Percentiles rank a stretch among this genome's conserved stretches.
phyloP scores from a whole-genome alignment of 2,888 invertebrate species.

The Alloplasta piceator region DNA sequence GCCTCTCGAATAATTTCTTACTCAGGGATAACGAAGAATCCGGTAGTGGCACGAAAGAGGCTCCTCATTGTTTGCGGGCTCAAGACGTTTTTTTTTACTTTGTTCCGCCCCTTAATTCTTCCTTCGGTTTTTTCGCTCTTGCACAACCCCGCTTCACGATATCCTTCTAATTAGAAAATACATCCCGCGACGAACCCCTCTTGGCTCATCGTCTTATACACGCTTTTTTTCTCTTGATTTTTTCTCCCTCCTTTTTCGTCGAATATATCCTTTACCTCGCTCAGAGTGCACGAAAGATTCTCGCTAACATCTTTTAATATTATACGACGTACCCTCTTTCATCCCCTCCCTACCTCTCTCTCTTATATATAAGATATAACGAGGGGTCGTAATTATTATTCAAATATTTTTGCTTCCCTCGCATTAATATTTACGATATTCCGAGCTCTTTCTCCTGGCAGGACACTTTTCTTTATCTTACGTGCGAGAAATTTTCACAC shows the following conservation, averaged over 20 bases:
- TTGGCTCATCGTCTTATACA: conserved; percentile 56
- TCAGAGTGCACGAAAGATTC: conserved; percentile 63
- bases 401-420: conserved; percentile 79
- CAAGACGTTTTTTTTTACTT: conserved; percentile 45
- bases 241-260: too few species aligned
- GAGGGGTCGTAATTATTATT: conserved; percentile 79
- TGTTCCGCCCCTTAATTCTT: conserved; percentile 23
- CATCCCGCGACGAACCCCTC: conserved; percentile 71
- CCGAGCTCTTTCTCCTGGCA: conserved; percentile 58
- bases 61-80: conserved; percentile 59
- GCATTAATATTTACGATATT: conserved; percentile 80
- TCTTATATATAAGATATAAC: conserved; percentile 65
- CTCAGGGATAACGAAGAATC: conserved; percentile 58
- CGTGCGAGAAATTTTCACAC: conserved; percentile 22
- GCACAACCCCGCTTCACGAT: conserved; percentile 60
- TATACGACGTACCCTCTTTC: conserved; percentile 47
- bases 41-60: conserved; percentile 62
- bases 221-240: conserved; percentile 25
- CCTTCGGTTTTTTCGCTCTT: conserved; percentile 41
- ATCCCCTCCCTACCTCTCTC: conserved; percentile 4
- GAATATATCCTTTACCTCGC: conserved; percentile 45
- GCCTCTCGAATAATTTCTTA: conserved; percentile 31
- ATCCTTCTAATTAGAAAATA: conserved; percentile 82
- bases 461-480: conserved; percentile 38
- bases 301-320: conserved; percentile 61